A percentile compares a stretch with the other conserved stretches of the same genome.
phyloP scores from a whole-genome alignment of 1,140 invertebrate species.

The Macrostomum lignano region DNA sequence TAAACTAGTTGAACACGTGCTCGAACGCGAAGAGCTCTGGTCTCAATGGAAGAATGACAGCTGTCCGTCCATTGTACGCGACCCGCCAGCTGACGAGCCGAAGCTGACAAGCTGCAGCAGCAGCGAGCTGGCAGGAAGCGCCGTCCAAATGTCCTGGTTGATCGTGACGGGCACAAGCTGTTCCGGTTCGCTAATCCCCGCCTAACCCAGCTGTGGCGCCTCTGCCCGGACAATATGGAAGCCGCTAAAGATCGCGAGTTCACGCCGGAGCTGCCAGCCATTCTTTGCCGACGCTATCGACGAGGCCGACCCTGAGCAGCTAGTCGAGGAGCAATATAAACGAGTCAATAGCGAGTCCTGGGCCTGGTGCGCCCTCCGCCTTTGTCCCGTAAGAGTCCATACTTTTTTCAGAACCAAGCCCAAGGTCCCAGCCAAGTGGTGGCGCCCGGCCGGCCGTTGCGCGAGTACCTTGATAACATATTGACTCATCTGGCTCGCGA shows the following conservation, averaged over 20 bases:
- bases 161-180: neutral
- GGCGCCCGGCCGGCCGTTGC: too few species aligned
- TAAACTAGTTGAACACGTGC: conserved; percentile 46
- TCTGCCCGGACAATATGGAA: conserved; percentile 62
- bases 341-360: conserved; percentile 46
- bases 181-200: conserved; percentile 1
- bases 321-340: conserved; percentile 40
- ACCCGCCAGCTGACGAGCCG: neutral
- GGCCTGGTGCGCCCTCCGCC: conserved; percentile 61
- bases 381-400: conserved; percentile 57
- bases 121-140: too few species aligned
- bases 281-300: conserved; percentile 53
- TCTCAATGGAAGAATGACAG: conserved; percentile 93
- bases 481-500: too few species aligned
- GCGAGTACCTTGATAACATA: too few species aligned
- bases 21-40: conserved; percentile 41
- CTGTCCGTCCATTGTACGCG: conserved; percentile 44
- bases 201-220: conserved; percentile 60
- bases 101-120: too few species aligned
- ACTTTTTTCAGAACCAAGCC: too few species aligned
- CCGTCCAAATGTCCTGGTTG: neutral
- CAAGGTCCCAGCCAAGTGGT: too few species aligned
- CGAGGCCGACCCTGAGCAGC: conserved; percentile 37
- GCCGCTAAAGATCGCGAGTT: conserved; percentile 61
- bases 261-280: conserved; percentile 49